Percentiles rank a stretch among this genome's conserved stretches.
Conservation (phyloP, 92 coral and sea anemone species). For the Porites lobata region DNA sequence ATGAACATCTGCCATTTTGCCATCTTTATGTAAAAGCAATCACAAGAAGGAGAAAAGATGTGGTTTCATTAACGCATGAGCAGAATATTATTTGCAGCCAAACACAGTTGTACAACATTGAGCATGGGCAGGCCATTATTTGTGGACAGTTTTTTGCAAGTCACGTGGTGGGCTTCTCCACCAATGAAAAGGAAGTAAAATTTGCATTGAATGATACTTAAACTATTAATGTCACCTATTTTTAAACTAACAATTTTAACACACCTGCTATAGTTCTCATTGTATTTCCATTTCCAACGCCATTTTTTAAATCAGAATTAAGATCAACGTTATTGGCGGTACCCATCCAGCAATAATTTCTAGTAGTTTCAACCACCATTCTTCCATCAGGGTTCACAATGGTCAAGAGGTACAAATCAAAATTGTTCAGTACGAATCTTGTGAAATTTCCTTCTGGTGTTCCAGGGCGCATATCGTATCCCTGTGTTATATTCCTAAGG, state of each 20-base stretch:
- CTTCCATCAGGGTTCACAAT: constrained; percentile 89
- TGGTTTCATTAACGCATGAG: too few relatives aligned
- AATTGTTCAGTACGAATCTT: constrained; percentile 66
- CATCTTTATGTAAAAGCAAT: too few relatives aligned
- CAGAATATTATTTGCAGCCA: too few relatives aligned
- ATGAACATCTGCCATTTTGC: too few relatives aligned
- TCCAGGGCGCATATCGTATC: constrained; percentile 38
- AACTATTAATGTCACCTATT: too few relatives aligned
- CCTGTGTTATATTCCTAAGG: constrained; percentile 75
- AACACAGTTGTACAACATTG: too few relatives aligned
- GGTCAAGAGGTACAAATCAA: constrained; percentile 77
- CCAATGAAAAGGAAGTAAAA: too few relatives aligned
- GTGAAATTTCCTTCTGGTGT: constrained; percentile 68
- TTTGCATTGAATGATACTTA: too few relatives aligned
- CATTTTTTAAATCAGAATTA: constrained; percentile 37
- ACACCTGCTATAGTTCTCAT: constrained; percentile 41
- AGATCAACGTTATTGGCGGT: constrained; percentile 80
- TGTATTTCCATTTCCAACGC: constrained; percentile 1
- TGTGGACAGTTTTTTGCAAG: too few relatives aligned
- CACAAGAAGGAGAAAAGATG: too few relatives aligned
- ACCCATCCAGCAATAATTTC: constrained; percentile 79
- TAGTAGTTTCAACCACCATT: constrained; percentile 70
- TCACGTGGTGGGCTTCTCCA: too few relatives aligned
- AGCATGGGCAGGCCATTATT: too few relatives aligned
- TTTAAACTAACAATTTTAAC: neutral